Evolutionary conservation across 2,113 vertebrate genomes (phyloP).

Genomic region (Thomomys bottae): DNA sequence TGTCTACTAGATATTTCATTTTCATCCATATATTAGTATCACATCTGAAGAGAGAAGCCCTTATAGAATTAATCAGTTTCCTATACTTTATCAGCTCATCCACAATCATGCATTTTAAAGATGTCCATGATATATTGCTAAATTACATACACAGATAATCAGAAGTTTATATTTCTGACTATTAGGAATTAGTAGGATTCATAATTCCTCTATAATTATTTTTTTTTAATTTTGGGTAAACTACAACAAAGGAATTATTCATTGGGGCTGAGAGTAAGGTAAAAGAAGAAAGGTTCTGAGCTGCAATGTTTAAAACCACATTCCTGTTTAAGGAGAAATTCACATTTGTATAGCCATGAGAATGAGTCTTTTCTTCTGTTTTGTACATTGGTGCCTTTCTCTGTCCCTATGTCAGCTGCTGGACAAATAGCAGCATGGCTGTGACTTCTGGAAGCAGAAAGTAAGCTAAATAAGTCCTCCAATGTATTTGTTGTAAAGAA

Average conservation of each 20-base stretch:
- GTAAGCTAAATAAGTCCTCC: not conserved
- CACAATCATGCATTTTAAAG: conserved; percentile 46
- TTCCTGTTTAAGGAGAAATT: not conserved
- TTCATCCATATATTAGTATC: conserved; percentile 20
- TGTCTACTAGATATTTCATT: conserved; percentile 34
- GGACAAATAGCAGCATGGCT: not conserved
- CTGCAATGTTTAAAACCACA: not conserved
- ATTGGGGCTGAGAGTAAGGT: not conserved
- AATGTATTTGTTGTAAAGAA: not conserved
- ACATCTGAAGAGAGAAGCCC: not conserved
- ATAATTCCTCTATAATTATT: not conserved
- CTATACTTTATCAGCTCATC: conserved; percentile 8
- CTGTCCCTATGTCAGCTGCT: not conserved
- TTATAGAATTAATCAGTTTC: conserved; percentile 42
- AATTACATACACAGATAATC: conserved; percentile 7
- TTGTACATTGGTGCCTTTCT: not conserved
- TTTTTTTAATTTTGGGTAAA: too few relatives aligned
- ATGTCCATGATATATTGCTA: not conserved
- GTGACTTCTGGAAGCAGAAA: not conserved
- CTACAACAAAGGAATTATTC: not conserved
- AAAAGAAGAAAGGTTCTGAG: not conserved
- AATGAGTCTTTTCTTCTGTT: not conserved
- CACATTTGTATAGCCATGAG: not conserved
- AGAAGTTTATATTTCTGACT: not conserved
- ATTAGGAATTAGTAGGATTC: not conserved